These are phyloP conservation scores for Tribolium castaneum DNA, from an alignment of 1,140 invertebrate species.

Conservation along the genomic window DNA sequence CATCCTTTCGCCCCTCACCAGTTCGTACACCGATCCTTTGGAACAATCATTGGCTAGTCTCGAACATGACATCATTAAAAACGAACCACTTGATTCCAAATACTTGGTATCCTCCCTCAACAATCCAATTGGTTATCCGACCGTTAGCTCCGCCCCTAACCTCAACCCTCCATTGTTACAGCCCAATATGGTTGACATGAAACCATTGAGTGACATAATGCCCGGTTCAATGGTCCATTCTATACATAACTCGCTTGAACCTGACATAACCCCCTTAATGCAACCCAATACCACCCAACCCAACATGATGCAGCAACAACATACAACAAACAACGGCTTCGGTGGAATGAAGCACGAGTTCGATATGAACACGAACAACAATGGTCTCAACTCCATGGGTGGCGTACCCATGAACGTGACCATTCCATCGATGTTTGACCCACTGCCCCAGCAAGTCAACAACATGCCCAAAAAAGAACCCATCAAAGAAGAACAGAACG, in stretches of 20 bases:
- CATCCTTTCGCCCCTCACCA: constrained; percentile 58
- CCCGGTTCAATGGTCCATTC: constrained; percentile 55
- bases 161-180: constrained; percentile 52
- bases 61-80: constrained; percentile 70
- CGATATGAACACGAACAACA: constrained; percentile 64
- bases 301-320: constrained; percentile 53
- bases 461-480: constrained; percentile 63
- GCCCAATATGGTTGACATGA: constrained; percentile 34
- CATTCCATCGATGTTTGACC: constrained; percentile 75
- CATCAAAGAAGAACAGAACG: constrained; percentile 43
- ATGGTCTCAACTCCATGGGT: constrained; percentile 66
- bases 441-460: constrained; percentile 63
- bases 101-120: constrained; percentile 57
- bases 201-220: constrained; percentile 47
- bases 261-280: constrained; percentile 60
- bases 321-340: constrained; percentile 67
- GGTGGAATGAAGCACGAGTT: constrained; percentile 65
- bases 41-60: constrained; percentile 74
- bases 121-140: constrained; percentile 46
- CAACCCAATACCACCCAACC: constrained; percentile 10
- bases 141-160: constrained; percentile 43
- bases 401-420: constrained; percentile 65
- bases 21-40: constrained; percentile 70
- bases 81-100: constrained; percentile 63
- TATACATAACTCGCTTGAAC: constrained; percentile 50